A percentile compares a stretch with the other conserved stretches of the same genome.
Evolutionary conservation across 2,888 invertebrate species (phyloP).

Genomic region (Temnothorax ravouxi): DNA sequence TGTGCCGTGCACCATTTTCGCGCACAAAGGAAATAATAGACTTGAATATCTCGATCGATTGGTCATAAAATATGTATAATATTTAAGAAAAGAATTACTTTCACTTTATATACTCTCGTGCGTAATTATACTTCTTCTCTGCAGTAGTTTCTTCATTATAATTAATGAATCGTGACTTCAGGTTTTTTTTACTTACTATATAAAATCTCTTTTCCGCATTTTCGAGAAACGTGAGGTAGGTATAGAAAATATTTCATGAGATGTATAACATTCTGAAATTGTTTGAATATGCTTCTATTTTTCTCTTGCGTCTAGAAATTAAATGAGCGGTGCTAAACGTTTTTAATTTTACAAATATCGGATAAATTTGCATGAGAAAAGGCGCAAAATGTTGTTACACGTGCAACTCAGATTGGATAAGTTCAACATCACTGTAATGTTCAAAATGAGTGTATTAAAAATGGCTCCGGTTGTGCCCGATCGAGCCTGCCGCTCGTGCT

Average conservation of each 20-base stretch:
- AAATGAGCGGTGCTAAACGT: neutral
- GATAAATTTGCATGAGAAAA: neutral
- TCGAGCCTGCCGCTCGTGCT: conserved; percentile 18
- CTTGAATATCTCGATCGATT: conserved; percentile 65
- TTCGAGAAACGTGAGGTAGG: neutral
- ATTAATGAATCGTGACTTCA: neutral
- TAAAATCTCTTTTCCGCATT: neutral
- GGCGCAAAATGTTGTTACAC: neutral
- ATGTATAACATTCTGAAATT: neutral
- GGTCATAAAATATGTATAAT: conserved; percentile 46
- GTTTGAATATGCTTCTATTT: neutral
- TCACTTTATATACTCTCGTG: neutral
- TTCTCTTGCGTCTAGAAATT: neutral
- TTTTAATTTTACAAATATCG: neutral
- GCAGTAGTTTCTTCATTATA: neutral
- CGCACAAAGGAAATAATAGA: conserved; percentile 45
- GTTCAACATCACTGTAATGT: neutral
- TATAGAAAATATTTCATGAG: neutral
- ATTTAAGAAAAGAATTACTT: neutral
- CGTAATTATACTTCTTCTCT: neutral
- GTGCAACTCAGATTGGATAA: neutral
- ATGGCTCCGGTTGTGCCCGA: conserved; percentile 53
- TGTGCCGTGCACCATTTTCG: conserved; percentile 72
- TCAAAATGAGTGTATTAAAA: conserved; percentile 67
- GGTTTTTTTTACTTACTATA: neutral